These are phyloP conservation scores for Acronicta psi DNA, from an alignment of 2,888 invertebrate genomes.

Conservation along the genomic window DNA sequence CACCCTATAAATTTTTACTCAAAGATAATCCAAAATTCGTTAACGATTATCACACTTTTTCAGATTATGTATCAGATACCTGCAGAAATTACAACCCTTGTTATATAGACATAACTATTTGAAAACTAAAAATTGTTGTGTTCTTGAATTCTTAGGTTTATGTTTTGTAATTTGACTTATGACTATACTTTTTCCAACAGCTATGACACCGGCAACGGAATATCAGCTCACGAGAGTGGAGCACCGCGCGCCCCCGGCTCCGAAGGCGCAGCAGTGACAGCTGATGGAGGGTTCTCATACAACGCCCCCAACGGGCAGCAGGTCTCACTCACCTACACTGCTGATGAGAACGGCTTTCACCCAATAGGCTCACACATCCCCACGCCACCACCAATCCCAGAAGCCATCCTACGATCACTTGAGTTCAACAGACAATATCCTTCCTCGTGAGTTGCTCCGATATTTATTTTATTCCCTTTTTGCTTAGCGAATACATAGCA, in stretches of 20 bases:
- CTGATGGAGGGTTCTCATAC: constrained; percentile 90
- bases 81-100: too few species aligned
- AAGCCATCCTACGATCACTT: constrained; percentile 85
- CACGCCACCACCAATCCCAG: constrained; percentile 88
- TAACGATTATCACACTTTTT: too few species aligned
- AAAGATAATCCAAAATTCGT: too few species aligned
- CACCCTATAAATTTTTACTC: too few species aligned
- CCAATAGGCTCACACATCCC: constrained; percentile 89
- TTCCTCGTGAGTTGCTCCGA: constrained; percentile 68
- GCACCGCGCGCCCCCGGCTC: constrained; percentile 85
- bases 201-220: constrained; percentile 91
- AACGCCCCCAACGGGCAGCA: constrained; percentile 90
- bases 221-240: constrained; percentile 88
- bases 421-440: constrained; percentile 76
- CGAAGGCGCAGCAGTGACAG: constrained; percentile 83
- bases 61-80: too few species aligned
- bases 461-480: too few species aligned
- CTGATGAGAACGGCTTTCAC: constrained; percentile 92
- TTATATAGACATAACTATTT: too few species aligned
- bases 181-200: constrained; percentile 46
- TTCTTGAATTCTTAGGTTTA: too few species aligned
- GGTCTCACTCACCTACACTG: constrained; percentile 90
- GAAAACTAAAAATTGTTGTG: too few species aligned
- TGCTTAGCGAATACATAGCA: too few species aligned
- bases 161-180: too few species aligned